These are phyloP conservation scores for Bombus soroeensis DNA, from an alignment of 1,140 invertebrate genomes.

Conservation along the genomic window DNA sequence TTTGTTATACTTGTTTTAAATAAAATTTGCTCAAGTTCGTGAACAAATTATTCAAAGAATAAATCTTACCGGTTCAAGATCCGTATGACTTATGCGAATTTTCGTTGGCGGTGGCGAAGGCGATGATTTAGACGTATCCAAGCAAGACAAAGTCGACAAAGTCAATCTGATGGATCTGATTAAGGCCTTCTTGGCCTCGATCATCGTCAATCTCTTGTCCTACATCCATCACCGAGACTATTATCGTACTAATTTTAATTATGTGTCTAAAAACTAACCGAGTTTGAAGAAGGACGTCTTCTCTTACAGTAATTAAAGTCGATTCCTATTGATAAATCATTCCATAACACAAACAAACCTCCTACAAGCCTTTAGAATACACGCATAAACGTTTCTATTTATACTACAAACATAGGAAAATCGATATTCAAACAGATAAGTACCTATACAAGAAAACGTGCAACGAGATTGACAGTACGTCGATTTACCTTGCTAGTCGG, in stretches of 20 bases:
- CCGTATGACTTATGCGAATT: conserved; percentile 71
- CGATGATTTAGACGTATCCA: conserved; percentile 72
- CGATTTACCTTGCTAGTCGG: conserved; percentile 34
- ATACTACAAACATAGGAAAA: neutral
- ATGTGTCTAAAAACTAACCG: conserved; percentile 17
- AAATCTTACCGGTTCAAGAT: conserved; percentile 65
- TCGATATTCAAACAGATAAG: neutral
- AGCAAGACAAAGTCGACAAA: conserved; percentile 77
- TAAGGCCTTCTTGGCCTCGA: conserved; percentile 74
- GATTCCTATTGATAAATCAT: neutral
- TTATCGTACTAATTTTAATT: conserved; percentile 59
- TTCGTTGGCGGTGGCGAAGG: conserved; percentile 76
- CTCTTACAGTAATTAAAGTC: neutral
- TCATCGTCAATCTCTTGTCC: conserved; percentile 72
- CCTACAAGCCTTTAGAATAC: neutral
- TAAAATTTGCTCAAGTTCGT: too few species aligned
- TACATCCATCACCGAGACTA: conserved; percentile 75
- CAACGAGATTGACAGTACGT: neutral
- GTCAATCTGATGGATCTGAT: conserved; percentile 75
- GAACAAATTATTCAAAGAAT: neutral
- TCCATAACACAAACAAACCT: neutral
- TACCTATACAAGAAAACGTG: neutral
- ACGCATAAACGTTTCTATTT: neutral
- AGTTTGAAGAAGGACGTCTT: neutral
- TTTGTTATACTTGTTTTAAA: too few species aligned